Conservation (phyloP, 2,113 vertebrate species). For the Leptodactylus fuscus region DNA sequence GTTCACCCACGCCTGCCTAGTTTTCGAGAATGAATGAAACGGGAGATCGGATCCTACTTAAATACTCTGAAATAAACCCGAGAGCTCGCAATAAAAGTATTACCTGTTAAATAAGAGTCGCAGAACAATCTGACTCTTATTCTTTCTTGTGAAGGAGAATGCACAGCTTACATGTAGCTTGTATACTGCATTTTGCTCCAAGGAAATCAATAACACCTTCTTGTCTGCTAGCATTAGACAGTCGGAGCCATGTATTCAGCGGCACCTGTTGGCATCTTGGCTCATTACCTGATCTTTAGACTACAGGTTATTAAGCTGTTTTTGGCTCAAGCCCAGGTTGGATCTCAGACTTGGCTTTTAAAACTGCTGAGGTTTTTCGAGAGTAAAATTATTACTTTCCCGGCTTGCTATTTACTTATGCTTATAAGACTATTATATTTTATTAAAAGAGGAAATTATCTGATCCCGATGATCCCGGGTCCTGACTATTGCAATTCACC, state of each 20-base stretch:
- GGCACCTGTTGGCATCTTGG: not conserved
- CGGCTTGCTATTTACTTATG: not conserved
- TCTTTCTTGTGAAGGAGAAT: not conserved
- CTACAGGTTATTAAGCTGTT: not conserved
- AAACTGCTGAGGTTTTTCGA: not conserved
- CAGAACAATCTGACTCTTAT: not conserved
- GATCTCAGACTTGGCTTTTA: not conserved
- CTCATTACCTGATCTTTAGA: slow-evolving; percentile 6
- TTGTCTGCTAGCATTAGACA: slow-evolving; percentile 14
- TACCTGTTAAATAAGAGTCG: not conserved
- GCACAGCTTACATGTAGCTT: not conserved
- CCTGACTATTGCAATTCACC: too few relatives aligned
- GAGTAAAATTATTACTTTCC: not conserved
- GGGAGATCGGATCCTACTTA: not conserved
- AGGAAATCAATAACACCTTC: not conserved
- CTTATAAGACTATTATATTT: not conserved
- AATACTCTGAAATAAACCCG: not conserved
- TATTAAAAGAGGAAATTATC: not conserved
- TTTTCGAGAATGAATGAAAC: not conserved
- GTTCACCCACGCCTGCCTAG: too few relatives aligned
- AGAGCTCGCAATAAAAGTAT: not conserved
- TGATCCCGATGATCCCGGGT: too few relatives aligned
- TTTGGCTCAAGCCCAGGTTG: not conserved
- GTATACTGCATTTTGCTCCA: not conserved
- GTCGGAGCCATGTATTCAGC: slow-evolving; percentile 1